Conservation (phyloP, 2,113 vertebrate species). For the Electrona antarctica region DNA sequence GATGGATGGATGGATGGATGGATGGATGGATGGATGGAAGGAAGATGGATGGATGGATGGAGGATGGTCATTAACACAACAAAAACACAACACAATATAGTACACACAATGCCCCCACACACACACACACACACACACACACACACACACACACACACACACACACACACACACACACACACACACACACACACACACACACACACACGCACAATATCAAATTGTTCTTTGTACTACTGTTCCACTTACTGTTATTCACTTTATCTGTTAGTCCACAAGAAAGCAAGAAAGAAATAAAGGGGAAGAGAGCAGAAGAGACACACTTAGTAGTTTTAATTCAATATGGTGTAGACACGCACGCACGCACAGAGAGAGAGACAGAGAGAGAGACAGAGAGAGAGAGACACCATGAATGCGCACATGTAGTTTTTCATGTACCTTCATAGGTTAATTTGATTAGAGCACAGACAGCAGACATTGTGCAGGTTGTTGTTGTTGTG, state of each 20-base stretch:
- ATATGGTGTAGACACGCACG: background rate
- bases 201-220: background rate
- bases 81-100: background rate
- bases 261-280: conserved; percentile 66
- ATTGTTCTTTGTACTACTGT: background rate
- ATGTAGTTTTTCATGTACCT: background rate
- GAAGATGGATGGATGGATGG: background rate
- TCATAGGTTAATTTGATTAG: background rate
- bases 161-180: background rate
- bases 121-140: conserved; percentile 7
- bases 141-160: background rate
- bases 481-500: background rate
- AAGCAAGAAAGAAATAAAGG: conserved; percentile 24
- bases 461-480: background rate
- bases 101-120: background rate
- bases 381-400: background rate
- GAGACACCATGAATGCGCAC: background rate
- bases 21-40: background rate
- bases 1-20: background rate
- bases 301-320: conserved; percentile 25
- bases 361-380: background rate
- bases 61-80: background rate
- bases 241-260: conserved; percentile 68
- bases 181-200: conserved; percentile 15
- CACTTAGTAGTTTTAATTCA: conserved; percentile 1